These are phyloP conservation scores for Poeciliopsis retropinna DNA, from an alignment of 2,113 vertebrate species.

Conservation along the genomic window DNA sequence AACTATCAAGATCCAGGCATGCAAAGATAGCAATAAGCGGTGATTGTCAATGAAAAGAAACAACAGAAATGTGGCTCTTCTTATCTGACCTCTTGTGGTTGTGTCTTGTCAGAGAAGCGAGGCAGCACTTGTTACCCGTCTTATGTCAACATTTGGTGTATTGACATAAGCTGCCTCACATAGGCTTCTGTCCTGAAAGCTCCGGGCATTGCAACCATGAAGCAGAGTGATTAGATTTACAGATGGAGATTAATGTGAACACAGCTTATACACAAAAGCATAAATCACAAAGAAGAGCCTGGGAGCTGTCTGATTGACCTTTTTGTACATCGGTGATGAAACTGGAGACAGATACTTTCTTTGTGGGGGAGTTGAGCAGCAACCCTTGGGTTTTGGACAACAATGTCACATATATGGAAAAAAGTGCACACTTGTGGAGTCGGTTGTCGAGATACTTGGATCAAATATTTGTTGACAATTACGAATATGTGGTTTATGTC, in stretches of 20 bases:
- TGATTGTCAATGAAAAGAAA: slow-evolving; percentile 38
- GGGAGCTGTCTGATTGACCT: slow-evolving; percentile 72
- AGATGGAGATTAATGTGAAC: slow-evolving; percentile 76
- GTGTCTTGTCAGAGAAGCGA: slow-evolving; percentile 44
- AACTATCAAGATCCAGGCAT: slow-evolving; percentile 8
- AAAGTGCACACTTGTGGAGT: slow-evolving; percentile 19
- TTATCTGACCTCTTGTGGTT: slow-evolving; percentile 51
- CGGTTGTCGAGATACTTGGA: too few species aligned
- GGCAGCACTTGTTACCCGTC: slow-evolving; percentile 60
- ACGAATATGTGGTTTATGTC: not conserved
- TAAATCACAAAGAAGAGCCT: slow-evolving; percentile 69
- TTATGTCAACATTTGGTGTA: slow-evolving; percentile 77
- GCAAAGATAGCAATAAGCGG: slow-evolving; percentile 13
- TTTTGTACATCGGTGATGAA: slow-evolving; percentile 71
- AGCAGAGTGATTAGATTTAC: slow-evolving; percentile 76
- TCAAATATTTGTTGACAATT: too few species aligned
- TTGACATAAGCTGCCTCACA: slow-evolving; percentile 78
- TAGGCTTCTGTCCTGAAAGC: slow-evolving; percentile 59
- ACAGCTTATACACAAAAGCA: slow-evolving; percentile 69
- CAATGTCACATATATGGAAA: slow-evolving; percentile 23
- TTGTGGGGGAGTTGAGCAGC: slow-evolving; percentile 11
- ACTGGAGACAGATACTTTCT: slow-evolving; percentile 55
- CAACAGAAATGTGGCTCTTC: slow-evolving; percentile 21
- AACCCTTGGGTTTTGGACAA: slow-evolving; percentile 30
- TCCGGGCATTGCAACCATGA: slow-evolving; percentile 34